Base-by-base conservation (phyloP, 2,797 vertebrate genomes). In the Limnodromus scolopaceus region DNA sequence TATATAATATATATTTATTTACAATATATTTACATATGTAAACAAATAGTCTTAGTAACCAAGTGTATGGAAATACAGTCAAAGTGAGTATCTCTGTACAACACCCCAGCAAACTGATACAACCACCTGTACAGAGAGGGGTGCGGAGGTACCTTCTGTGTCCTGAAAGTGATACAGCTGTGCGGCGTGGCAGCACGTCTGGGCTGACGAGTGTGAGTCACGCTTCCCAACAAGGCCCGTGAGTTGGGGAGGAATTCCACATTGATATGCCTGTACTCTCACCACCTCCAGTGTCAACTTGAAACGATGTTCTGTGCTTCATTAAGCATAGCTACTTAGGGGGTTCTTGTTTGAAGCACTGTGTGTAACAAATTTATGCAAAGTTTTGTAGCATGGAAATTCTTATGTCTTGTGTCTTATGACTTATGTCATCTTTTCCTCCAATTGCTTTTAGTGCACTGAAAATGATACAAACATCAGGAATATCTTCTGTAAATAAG, bases 251-350 rank as follows among this genome's bases (percentile, higher is more conserved):
- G 11, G 4, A 46, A 20, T 27, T 70, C 30, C 16, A 24, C 5
- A 9, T 28, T 4, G 6, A 24, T 25, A 46, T 9, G 36, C 4
- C 45, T 64, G 10, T 80, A 46, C 19, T 57, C 25, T 28, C 36
- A 13, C 36, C 5, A n/a, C 51, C 34, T 58, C 13, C 1, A 1
- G 6, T 22, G 23, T n/a, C 25, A 38, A 6, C 10, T 8, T 43
- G 9, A 68, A 68, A 32, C 13, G 12, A 15, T 30, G 24, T 41
- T 64, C 30, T 25, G 57, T 36, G 16, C 25, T 28, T 80, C 48
- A 14, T 61, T 49, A 49, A 58, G n/a, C 14, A 13, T 30, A 55
- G 41, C 28, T 68, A 27, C 19, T 27, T 41, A 27, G 14, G 2
- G 1, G 45, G 28, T n/a, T 78, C 23, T 39, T 41, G 13, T 75